A percentile compares a stretch with the other conserved stretches of the same genome.
Evolutionary conservation across 1,140 invertebrate genomes (phyloP).

Genomic region (Neodiprion lecontei): DNA sequence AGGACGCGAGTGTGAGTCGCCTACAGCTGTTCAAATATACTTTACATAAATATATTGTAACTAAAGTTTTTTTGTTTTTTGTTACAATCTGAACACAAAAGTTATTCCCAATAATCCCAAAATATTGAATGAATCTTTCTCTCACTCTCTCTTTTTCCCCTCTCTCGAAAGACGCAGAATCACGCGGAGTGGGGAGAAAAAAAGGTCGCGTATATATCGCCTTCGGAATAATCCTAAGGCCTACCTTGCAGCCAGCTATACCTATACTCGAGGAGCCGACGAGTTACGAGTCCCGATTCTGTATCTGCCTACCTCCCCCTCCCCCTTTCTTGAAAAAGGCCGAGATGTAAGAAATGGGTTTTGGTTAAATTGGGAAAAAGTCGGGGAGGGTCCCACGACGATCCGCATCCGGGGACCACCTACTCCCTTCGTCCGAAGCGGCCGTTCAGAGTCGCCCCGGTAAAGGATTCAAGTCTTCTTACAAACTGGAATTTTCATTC

Average conservation of each 20-base stretch:
- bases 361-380: not conserved
- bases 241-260: too few species aligned
- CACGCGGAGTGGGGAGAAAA: too few species aligned
- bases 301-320: too few species aligned
- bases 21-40: too few species aligned
- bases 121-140: too few species aligned
- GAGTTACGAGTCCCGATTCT: not conserved
- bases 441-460: not conserved
- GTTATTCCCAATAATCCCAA: too few species aligned
- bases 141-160: too few species aligned
- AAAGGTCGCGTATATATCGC: not conserved
- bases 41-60: too few species aligned
- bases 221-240: not conserved
- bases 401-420: not conserved
- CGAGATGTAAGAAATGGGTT: not conserved
- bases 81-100: too few species aligned
- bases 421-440: not conserved
- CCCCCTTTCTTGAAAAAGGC: not conserved
- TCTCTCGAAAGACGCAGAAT: too few species aligned
- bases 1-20: too few species aligned
- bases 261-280: not conserved
- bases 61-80: too few species aligned
- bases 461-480: not conserved
- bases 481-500: constrained; percentile 2
- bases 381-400: not conserved